These are phyloP conservation scores for Beris chalybata DNA, from an alignment of 2,888 invertebrate genomes.

Conservation along the genomic window DNA sequence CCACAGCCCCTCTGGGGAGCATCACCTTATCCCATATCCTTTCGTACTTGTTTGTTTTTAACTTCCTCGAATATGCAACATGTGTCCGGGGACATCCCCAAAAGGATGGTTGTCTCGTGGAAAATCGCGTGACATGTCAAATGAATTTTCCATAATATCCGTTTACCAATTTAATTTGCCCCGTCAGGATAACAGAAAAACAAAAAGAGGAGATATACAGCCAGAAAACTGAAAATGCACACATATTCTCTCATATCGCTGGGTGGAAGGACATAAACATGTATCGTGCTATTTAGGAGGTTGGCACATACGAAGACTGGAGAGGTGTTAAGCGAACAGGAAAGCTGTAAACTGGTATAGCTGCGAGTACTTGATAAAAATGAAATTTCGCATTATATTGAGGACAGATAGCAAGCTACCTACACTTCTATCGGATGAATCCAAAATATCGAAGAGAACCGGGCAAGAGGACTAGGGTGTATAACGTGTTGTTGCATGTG, in stretches of 20 bases:
- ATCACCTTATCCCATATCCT: neutral
- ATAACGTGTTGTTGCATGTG: conserved; percentile 17
- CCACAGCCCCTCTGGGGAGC: neutral
- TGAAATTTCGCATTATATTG: conserved; percentile 4
- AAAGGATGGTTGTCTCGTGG: conserved; percentile 6
- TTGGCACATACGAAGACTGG: neutral
- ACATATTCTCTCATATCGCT: neutral
- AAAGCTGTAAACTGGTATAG: conserved; percentile 23
- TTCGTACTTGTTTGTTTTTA: neutral
- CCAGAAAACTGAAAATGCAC: neutral
- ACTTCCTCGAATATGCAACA: neutral
- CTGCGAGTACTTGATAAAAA: conserved; percentile 22
- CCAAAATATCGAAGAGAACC: conserved; percentile 7
- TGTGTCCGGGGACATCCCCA: conserved; percentile 2
- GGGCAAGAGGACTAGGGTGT: conserved; percentile 5
- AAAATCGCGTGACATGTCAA: conserved; percentile 38
- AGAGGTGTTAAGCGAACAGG: conserved; percentile 25
- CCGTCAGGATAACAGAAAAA: conserved; percentile 25
- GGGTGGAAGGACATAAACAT: neutral
- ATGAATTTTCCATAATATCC: conserved; percentile 37
- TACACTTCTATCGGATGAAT: neutral
- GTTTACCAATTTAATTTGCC: conserved; percentile 37
- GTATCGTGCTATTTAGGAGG: neutral
- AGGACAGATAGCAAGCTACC: too few relatives aligned
- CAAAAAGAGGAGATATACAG: neutral